Base-by-base conservation (phyloP, 2,888 invertebrate genomes). In the Drosophila merina region DNA sequence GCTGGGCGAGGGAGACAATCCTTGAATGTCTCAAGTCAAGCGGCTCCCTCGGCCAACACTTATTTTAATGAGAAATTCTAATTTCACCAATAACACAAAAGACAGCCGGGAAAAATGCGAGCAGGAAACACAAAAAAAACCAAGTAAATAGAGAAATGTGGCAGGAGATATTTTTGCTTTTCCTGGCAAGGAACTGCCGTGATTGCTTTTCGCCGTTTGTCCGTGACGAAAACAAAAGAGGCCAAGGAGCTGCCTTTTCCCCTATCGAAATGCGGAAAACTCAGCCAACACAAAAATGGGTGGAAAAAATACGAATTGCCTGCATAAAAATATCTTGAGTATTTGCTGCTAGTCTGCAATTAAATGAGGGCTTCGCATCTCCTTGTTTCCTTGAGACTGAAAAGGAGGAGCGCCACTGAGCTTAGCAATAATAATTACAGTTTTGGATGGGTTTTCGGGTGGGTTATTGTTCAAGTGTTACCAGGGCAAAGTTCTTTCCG, bases 1-100 rank as follows among this genome's bases (percentile, higher is more conserved):
- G 72, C 68, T 56, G 47, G 57, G 56, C 36, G 44, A 72, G 42
- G 62, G 28, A 20, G 20, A 20, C 28, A 6, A 14, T 44, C 14
- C 31, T 44, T 74, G 74, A 67, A 68, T 76, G 82, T 77, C 80
- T 83, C 88, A 83, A 83, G 88, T 87, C 88, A 87, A 87, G 63
- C 80, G 85, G 68, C 76, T 79, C 74, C 85, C 64, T 70, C 75
- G 62, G 58, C 60, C 85, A 86, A 85, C 85, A 85, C 85, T 85
- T 85, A 85, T 85, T 85, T 85, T 85, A 85, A 85, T 85, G 85
- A 85, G 85, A 85, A 85, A 86, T 85, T 85, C 88, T 86, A 85
- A 85, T 88, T 85, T 88, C 86, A 75, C 88, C 88, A 88, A 85
- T 85, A 75, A 77, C 67, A 86, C 84, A 86, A 88, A 80, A 74